Base-by-base conservation (phyloP, 92 coral and sea anemone species). In the Scolanthus callimorphus region DNA sequence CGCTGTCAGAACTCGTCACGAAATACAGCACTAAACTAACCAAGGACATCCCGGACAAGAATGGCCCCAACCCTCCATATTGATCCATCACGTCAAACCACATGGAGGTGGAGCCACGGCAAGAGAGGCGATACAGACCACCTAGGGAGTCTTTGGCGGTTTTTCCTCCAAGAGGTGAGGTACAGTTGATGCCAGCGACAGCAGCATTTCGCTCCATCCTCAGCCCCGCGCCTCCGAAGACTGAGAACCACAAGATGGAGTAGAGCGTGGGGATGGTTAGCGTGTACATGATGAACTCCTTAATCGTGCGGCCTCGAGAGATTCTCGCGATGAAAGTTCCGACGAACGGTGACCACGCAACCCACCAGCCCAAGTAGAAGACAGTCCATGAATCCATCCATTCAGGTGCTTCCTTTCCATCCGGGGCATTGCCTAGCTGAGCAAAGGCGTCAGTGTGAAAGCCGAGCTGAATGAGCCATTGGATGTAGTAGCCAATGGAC, bases 301-400 rank as follows among this genome's bases (percentile, higher is more conserved):
- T 73, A 62, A 90, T 81, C 64, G 97, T 90, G 28, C 97, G 89
- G 49, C 97, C 97, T 39, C 79, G 74, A 58, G 97, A 90, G 43
- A 90, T 87, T 55, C 74, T 90, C 53, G 97, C 97, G 13, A 90
- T 80, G 62, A 90, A 90, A 72, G 75, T 90, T n/a, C 97, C 97
- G n/a, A 90, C 97, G 65, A 90, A 85, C 25, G 97, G 95, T 2
- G 94, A 78, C 96, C 97, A 89, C 19, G 97, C 90, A 31, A 89
- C 84, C 97, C 97, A 89, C 97, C 96, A 89, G 4, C 96, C 96
- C 96, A 91, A 89, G 88, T 89, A 89, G 79, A 89, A 89, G 48
- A 89, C 80, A 31, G 96, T 89, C 96, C 96, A 89, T 65, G 37
- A 78, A 38, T 89, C 74, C 78, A 89, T 83, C 96, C 96, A 89